These are phyloP conservation scores for Felis chaus DNA, from an alignment of 2,113 vertebrate genomes.

Conservation along the genomic window DNA sequence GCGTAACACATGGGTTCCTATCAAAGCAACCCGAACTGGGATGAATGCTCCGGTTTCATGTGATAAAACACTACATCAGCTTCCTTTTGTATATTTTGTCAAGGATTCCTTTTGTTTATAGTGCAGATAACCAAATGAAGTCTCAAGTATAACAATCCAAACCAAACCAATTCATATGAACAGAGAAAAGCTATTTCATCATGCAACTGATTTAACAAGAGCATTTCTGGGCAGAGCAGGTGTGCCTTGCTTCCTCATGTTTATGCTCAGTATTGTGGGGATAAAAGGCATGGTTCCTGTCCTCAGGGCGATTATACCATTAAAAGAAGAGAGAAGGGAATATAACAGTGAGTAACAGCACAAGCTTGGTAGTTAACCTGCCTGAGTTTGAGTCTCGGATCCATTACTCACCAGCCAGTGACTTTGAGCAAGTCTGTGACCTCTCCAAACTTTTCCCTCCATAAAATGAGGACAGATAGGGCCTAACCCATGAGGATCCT, in stretches of 20 bases:
- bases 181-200: not conserved
- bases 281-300: not conserved
- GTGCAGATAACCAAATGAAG: constrained; percentile 27
- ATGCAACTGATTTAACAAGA: not conserved
- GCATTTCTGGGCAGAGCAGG: not conserved
- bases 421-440: not conserved
- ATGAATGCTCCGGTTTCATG: not conserved
- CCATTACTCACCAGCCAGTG: not conserved
- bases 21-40: not conserved
- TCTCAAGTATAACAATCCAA: not conserved
- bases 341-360: not conserved
- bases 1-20: not conserved
- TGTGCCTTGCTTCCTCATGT: not conserved
- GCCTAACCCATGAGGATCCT: not conserved
- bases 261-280: fast-evolving
- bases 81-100: not conserved
- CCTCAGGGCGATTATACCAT: not conserved
- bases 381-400: not conserved
- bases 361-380: not conserved
- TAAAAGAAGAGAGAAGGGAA: not conserved
- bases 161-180: not conserved
- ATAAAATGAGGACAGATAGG: not conserved
- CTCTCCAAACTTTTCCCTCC: not conserved
- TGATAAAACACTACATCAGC: not conserved
- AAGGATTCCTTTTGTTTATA: constrained; percentile 35